Base-by-base conservation (phyloP, 2,113 vertebrate genomes). In the Eleginops maclovinus region DNA sequence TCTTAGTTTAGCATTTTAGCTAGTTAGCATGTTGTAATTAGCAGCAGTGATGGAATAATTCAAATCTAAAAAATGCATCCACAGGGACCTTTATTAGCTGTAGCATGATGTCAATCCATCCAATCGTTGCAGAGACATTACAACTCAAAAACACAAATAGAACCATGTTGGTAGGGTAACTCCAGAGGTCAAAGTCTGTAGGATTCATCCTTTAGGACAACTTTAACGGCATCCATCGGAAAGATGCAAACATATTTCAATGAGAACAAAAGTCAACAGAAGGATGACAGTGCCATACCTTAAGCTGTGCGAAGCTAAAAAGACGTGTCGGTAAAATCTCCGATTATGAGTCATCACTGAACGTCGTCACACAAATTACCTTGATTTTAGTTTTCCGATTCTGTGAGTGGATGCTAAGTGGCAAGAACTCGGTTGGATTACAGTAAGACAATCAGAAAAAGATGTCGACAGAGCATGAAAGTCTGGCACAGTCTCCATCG, bases 301-400 rank as follows among this genome's bases (percentile, higher is more conserved):
- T n/a, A 22, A 60, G 54, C 13, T 24, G 13, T 22, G 14, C 14
- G 9, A 3, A 50, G 26, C 43, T 13, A 19, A 24, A 65, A 19
- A 31, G 13, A 51, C 26, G 7, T 50, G 4, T 41, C 62, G 10
- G 3, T 62, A 70, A 43, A 21, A 9, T 61, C 53, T 71, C 16
- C 31, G 17, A 62, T 36, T 47, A 21, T 16, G 22, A 44, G 50
- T 15, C 43, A 56, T 58, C 21, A 49, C n/a, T 43, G 13, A 17
- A 21, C 40, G 53, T 54, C 41, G 41, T 49, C 61, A 74, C 56
- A 41, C 12, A 81, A 21, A 49, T 36, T 41, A 49, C 64, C 55
- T 62, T 4, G n/a, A 24, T 58, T 55, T 75, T 31, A 14, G 7
- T 24, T 58, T 36, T 40, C 15, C 13, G 2, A 74, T 19, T 31